Evolutionary conservation across 2,797 vertebrate species (phyloP).

Genomic region (Psittacula derbiana): DNA sequence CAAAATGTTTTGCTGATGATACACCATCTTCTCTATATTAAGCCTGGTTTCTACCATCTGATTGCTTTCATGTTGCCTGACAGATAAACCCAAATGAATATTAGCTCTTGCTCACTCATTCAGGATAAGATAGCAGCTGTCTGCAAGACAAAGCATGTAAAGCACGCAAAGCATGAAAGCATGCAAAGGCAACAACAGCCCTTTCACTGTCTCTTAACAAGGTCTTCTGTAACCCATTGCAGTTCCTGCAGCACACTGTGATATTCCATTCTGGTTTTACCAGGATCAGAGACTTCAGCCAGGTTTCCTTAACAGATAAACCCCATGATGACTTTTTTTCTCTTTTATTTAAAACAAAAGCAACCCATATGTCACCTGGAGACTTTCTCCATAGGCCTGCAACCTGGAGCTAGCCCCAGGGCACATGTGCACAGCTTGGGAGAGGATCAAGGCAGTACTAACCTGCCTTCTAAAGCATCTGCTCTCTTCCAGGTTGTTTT

Average conservation of each 20-base stretch:
- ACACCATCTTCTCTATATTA: not conserved
- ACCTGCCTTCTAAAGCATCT: not conserved
- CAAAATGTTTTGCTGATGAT: not conserved
- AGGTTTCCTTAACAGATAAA: not conserved
- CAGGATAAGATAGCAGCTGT: not conserved
- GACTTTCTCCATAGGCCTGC: not conserved
- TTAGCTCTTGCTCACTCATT: not conserved
- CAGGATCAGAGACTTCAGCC: not conserved
- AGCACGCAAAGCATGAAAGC: not conserved
- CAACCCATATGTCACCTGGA: not conserved
- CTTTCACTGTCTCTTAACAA: not conserved
- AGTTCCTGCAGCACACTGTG: not conserved
- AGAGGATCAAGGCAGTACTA: constrained; percentile 29
- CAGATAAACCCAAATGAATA: not conserved
- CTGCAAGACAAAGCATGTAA: not conserved
- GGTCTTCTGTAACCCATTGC: not conserved
- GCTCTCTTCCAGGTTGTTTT: not conserved
- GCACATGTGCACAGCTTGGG: not conserved
- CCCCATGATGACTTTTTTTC: not conserved
- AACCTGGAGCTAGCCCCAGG: constrained; percentile 16
- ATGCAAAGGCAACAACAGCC: not conserved
- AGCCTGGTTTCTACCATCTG: not conserved
- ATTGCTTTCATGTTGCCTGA: not conserved
- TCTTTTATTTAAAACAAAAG: not conserved
- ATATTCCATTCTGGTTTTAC: not conserved